Evolutionary conservation across 2,888 invertebrate genomes (phyloP).

Genomic region (Drosophila atripex): DNA sequence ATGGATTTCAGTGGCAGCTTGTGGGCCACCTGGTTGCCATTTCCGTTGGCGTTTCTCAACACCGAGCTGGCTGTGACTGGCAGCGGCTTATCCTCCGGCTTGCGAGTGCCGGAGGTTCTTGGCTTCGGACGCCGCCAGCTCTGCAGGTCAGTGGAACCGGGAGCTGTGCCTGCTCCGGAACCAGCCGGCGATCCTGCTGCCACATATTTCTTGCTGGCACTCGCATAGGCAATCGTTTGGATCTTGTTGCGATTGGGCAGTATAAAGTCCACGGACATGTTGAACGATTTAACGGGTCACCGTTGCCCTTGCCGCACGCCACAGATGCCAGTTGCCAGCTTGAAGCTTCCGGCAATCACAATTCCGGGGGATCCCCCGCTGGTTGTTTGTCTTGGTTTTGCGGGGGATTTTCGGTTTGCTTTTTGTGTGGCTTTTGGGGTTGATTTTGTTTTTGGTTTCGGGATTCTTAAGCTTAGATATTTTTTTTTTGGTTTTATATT

Average conservation of each 20-base stretch:
- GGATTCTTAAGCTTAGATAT: constrained; percentile 38
- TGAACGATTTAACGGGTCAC: constrained; percentile 50
- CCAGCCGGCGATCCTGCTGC: constrained; percentile 22
- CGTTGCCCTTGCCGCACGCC: constrained; percentile 26
- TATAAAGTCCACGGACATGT: constrained; percentile 81
- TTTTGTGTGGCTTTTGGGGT: constrained; percentile 25
- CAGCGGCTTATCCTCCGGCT: constrained; percentile 55
- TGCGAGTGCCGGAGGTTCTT: constrained; percentile 23
- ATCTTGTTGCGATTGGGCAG: constrained; percentile 76
- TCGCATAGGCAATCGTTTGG: constrained; percentile 74
- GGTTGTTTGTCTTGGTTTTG: constrained; percentile 36
- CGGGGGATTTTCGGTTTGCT: constrained; percentile 43
- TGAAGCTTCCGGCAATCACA: constrained; percentile 31
- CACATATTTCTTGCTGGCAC: constrained; percentile 72
- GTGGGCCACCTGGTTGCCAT: constrained; percentile 14
- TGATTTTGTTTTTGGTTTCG: constrained; percentile 30
- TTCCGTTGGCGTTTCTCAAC: constrained; percentile 67
- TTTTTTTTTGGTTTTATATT: constrained; percentile 42
- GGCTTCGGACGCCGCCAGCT: constrained; percentile 70
- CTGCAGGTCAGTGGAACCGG: constrained; percentile 51
- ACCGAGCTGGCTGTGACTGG: constrained; percentile 41
- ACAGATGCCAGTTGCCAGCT: constrained; percentile 61
- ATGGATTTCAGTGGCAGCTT: constrained; percentile 54
- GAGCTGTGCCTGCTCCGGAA: background rate
- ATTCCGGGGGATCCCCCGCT: constrained; percentile 44